phyloP scores from a whole-genome alignment of 2,113 vertebrate species.

The Aleadryas rufinucha region DNA sequence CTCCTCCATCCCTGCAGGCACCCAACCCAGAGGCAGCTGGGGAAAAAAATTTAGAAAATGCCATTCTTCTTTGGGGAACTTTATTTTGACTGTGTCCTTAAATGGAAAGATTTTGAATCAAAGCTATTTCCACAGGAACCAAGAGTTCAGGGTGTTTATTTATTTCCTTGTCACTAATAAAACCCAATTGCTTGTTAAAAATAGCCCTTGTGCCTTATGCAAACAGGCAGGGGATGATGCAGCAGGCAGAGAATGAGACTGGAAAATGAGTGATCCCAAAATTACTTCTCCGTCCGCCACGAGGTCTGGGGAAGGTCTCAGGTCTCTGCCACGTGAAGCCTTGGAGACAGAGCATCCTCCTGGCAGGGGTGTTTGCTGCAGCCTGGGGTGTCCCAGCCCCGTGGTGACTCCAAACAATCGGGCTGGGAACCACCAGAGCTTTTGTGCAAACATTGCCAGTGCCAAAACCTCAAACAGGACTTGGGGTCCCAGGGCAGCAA shows the following conservation, averaged over 20 bases:
- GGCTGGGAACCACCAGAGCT: background rate
- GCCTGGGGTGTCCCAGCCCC: background rate
- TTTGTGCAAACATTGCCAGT: background rate
- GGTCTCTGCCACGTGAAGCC: rapidly evolving
- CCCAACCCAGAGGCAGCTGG: background rate
- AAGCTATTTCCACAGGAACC: background rate
- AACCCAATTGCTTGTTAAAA: constrained; percentile 23
- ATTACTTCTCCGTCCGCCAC: background rate
- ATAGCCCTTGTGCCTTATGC: background rate
- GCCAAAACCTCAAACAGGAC: background rate
- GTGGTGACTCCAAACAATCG: background rate
- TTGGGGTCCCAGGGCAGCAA: background rate
- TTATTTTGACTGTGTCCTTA: background rate
- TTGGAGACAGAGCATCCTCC: background rate
- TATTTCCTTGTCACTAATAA: constrained; percentile 3
- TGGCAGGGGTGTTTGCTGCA: background rate
- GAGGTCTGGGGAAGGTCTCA: background rate
- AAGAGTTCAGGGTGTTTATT: background rate
- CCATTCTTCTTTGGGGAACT: background rate
- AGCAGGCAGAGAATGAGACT: background rate
- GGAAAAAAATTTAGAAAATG: background rate
- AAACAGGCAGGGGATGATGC: background rate
- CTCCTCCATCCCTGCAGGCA: background rate
- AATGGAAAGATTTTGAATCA: background rate
- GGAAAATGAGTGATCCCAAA: background rate